These are phyloP conservation scores for Helicoverpa zea DNA, from an alignment of 1,140 invertebrate species.

Conservation along the genomic window DNA sequence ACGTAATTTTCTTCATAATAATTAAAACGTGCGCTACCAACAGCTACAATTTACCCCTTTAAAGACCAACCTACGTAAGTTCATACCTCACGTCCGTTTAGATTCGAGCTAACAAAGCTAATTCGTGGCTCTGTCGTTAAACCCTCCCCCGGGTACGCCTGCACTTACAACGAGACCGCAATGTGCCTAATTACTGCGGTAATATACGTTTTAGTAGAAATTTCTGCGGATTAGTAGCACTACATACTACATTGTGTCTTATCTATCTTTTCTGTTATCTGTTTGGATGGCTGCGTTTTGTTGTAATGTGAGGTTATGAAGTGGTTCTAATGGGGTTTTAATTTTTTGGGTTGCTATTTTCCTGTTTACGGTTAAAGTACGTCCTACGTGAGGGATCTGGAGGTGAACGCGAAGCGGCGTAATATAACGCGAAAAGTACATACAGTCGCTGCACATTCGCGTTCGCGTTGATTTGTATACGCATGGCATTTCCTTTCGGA, in stretches of 20 bases:
- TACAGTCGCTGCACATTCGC: no score
- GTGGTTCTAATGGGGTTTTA: neutral
- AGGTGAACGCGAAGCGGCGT: no score
- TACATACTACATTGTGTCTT: neutral
- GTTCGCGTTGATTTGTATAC: no score
- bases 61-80: neutral
- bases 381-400: no score
- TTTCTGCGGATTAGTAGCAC: constrained; percentile 7
- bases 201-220: constrained; percentile 18
- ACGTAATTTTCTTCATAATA: no score
- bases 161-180: neutral
- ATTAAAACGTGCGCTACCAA: no score
- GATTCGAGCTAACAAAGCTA: constrained; percentile 16
- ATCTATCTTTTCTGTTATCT: neutral
- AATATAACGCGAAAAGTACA: no score
- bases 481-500: no score
- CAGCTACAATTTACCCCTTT: neutral
- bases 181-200: constrained; percentile 17
- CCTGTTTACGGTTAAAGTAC: no score
- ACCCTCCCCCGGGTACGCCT: neutral
- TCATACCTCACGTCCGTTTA: constrained; percentile 1
- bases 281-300: neutral
- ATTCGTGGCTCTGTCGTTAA: neutral
- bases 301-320: neutral
- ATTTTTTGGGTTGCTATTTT: neutral